Evolutionary conservation across 2,113 vertebrate species (phyloP).

Genomic region (Carollia perspicillata): DNA sequence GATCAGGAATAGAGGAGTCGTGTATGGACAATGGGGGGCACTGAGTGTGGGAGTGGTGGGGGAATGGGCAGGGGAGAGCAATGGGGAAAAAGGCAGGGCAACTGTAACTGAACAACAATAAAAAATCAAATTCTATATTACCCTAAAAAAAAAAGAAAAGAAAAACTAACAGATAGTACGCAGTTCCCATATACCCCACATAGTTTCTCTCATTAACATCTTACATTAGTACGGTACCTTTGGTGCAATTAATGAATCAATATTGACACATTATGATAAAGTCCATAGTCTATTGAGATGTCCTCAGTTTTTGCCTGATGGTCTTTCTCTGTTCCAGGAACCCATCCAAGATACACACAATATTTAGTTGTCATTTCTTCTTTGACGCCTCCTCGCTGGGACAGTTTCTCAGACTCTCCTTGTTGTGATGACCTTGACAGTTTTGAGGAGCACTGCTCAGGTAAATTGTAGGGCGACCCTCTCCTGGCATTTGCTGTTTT

Average conservation of each 20-base stretch:
- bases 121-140: too few species aligned
- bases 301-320: background rate
- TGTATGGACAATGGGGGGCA: too few species aligned
- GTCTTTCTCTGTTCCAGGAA: background rate
- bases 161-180: background rate
- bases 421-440: background rate
- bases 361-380: background rate
- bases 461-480: background rate
- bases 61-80: too few species aligned
- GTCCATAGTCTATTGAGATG: background rate
- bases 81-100: too few species aligned
- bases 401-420: background rate
- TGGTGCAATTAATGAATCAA: background rate
- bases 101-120: too few species aligned
- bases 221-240: background rate
- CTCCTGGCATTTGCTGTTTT: background rate
- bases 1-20: too few species aligned
- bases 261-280: background rate
- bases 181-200: background rate
- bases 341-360: background rate
- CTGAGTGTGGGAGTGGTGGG: too few species aligned
- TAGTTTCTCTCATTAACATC: background rate
- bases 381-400: background rate
- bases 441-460: background rate
- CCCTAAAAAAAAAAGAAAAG: background rate